Percentiles rank a stretch among this genome's conserved stretches.
Evolutionary conservation across 2,113 vertebrate species (phyloP).

Genomic region (Recurvirostra avosetta): DNA sequence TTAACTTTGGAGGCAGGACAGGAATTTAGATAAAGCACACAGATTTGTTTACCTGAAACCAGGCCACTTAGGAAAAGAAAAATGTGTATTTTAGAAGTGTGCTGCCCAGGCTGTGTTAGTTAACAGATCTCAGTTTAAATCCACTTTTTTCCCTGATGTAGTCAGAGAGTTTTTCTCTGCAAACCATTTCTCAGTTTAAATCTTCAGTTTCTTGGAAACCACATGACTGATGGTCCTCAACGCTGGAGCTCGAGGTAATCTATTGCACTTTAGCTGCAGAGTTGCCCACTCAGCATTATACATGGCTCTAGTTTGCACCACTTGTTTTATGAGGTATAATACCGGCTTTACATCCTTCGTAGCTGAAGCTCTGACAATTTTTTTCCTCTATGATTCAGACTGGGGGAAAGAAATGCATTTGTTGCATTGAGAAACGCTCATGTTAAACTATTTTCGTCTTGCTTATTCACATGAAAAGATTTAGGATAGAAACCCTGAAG

Average conservation of each 20-base stretch:
- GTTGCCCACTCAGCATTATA: slow-evolving; percentile 50
- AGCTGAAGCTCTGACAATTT: not conserved
- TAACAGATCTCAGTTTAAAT: not conserved
- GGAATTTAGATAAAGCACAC: not conserved
- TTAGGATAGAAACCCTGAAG: not conserved
- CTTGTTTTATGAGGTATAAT: slow-evolving; percentile 13
- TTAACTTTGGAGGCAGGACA: not conserved
- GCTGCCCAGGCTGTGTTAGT: not conserved
- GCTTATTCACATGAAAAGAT: not conserved
- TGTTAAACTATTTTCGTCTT: not conserved
- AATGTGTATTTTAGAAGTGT: not conserved
- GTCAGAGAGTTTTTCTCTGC: not conserved
- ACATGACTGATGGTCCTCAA: slow-evolving; percentile 43
- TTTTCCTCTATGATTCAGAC: slow-evolving; percentile 3
- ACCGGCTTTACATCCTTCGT: not conserved
- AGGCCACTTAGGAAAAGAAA: not conserved
- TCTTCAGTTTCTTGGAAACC: slow-evolving; percentile 49
- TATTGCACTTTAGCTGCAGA: slow-evolving; percentile 28
- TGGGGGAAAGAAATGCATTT: not conserved
- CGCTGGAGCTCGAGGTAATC: not conserved
- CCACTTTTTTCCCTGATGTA: not conserved
- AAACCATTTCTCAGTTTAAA: slow-evolving; percentile 11
- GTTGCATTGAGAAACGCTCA: not conserved
- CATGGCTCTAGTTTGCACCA: not conserved
- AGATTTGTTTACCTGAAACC: not conserved